Base-by-base conservation (phyloP, 2,888 invertebrate genomes). In the Lochmaea capreae region DNA sequence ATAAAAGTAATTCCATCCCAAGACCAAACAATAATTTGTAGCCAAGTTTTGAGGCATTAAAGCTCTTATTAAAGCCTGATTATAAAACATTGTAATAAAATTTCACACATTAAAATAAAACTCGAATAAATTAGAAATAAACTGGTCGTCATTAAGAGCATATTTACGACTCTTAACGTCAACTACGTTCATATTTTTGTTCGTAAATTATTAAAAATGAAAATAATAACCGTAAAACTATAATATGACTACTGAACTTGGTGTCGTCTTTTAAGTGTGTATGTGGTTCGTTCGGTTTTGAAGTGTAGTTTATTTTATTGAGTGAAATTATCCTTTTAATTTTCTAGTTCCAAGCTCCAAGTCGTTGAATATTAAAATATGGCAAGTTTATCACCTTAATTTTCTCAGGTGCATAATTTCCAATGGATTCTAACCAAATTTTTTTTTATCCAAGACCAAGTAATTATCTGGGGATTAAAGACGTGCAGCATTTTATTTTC, bases 61-160 rank as follows among this genome's bases (percentile, higher is more conserved):
- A 83, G 84, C 83, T 82, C 87, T 87, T 87, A 87, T 87, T 87
- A 87, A 87, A 86, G 83, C 85, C 86, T 86, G 86, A 87, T 87
- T 87, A 87, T 87, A 87, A 87, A 87, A 87, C 86, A 87, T 87
- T 86, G 87, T 86, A 87, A 87, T 87, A 87, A 87, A 87, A 87
- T 86, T 87, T 87, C 84, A 86, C 86, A 84, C 86, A 87, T 87
- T 87, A 87, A 87, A 87, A 87, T 87, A 87, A 87, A 87, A 87
- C 86, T 87, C 87, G 84, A 83, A 87, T 87, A 87, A 87, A 87
- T 87, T 87, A 86, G 81, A 84, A 86, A 86, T 86, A 87, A 87
- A 87, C 86, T 86, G 86, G 86, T 86, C 84, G 87, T 85, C 87
- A 87, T 87, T 87, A 87, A 85, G 86, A 83, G 82, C 80, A 86